Evolutionary conservation across 2,888 invertebrate species (phyloP), one percentile per base, ranked within the genome.

Genomic region (Dasypolia templi): DNA sequence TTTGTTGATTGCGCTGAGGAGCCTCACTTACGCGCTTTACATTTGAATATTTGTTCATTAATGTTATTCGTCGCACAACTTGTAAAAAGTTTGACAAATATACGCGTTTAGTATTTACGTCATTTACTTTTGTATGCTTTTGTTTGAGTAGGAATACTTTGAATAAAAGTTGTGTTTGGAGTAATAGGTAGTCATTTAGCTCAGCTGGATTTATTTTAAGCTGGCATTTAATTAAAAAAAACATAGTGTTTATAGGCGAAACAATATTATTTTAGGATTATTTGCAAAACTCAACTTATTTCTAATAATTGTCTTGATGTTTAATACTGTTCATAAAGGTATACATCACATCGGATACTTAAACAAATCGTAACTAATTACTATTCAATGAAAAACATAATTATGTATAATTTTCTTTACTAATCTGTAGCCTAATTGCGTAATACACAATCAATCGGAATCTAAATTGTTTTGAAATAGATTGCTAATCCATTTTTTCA

Each of bases 1-100:
- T 26, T 26, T 0, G 14, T 5, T 3, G 6, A 61, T 51, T 46
- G 22, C 42, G 11, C 22, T 6, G 19, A 17, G 56, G 49, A 71
- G 59, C 17, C 7, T 55, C 46, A 53, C 53, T 42, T 44, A 59
- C 62, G 65, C 65, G 62, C 39, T 65, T 53, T 61, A 49, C 63
- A 70, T 80, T 74, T 55, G 55, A 76, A 75, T 85, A 81, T 75
- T 75, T 66, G 61, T 72, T 77, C 73, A 77, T 78, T 53, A 77
- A 76, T 76, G 55, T 73, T 72, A 81, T 83, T 81, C 51, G 70
- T 73, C 64, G 29, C 39, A 65, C 49, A 75, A 77, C 76, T 66
- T 82, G 59, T 74, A 74, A 68, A 68, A 75, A 75, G 71, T 72
- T 84, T 72, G 51, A 64, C 68, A 72, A 83, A 81, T 73, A 64